A percentile compares a stretch with the other conserved stretches of the same genome.
Conservation (phyloP, 2,797 vertebrate species). For the Lacerta bilineata region DNA sequence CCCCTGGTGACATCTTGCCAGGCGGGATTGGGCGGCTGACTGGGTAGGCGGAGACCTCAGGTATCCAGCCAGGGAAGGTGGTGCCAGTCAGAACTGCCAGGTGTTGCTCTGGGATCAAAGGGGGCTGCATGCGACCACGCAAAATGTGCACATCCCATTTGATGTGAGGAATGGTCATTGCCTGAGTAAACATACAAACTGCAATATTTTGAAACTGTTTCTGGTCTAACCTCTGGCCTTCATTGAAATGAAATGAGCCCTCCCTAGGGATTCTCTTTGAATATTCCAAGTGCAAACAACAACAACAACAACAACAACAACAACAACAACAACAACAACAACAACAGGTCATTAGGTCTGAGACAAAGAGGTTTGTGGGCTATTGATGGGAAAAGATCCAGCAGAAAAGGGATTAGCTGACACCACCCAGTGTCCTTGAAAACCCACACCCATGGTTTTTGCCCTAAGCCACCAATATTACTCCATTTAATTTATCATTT, state of each 20-base stretch:
- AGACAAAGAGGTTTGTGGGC: background rate
- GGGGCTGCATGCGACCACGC: too few relatives aligned
- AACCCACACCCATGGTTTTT: background rate
- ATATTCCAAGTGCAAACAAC: background rate
- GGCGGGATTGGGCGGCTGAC: too few relatives aligned
- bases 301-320: too few relatives aligned
- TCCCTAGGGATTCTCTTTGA: background rate
- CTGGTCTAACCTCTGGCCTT: background rate
- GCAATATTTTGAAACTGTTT: background rate
- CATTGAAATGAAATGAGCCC: conserved; percentile 9
- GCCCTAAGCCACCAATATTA: background rate
- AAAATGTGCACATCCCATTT: too few relatives aligned
- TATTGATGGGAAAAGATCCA: background rate
- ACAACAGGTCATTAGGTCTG: background rate
- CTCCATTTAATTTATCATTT: conserved; percentile 1
- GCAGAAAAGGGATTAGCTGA: background rate
- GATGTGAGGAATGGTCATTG: too few relatives aligned
- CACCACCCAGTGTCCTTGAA: background rate
- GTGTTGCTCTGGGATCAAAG: too few relatives aligned
- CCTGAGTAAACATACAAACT: background rate
- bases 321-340: too few relatives aligned
- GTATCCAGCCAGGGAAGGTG: too few relatives aligned
- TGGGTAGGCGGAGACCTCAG: too few relatives aligned
- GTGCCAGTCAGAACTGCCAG: too few relatives aligned
- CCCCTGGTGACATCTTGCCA: too few relatives aligned